A percentile compares a stretch with the other conserved stretches of the same genome.
Evolutionary conservation across 2,113 vertebrate genomes (phyloP).

Genomic region (Thunnus thynnus): DNA sequence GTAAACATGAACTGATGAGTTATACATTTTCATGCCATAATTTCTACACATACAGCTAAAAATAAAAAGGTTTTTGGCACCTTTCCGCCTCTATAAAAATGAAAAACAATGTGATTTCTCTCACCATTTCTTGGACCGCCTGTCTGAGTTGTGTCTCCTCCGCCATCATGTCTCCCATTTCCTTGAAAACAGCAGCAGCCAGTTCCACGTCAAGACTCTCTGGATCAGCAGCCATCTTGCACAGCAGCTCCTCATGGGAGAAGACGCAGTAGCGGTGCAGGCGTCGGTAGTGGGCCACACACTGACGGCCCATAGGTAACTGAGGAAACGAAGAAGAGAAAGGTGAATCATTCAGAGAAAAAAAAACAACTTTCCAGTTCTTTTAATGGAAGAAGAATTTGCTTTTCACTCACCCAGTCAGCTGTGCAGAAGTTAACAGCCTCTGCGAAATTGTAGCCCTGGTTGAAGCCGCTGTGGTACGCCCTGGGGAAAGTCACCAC

Average conservation of each 20-base stretch:
- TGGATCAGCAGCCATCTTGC: constrained; percentile 98
- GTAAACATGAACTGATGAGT: neutral
- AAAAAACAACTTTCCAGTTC: no score
- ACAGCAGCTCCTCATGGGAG: constrained; percentile 97
- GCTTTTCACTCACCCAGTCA: constrained; percentile 90
- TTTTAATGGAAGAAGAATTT: neutral
- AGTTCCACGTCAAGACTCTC: constrained; percentile 97
- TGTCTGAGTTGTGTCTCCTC: constrained; percentile 93
- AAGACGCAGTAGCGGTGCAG: constrained; percentile 97
- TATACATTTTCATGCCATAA: neutral
- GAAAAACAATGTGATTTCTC: constrained; percentile 6
- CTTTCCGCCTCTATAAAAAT: neutral
- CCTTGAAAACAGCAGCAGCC: constrained; percentile 94
- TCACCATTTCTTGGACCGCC: constrained; percentile 90
- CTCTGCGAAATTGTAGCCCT: constrained; percentile 99
- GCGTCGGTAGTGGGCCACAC: constrained; percentile 94
- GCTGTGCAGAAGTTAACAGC: constrained; percentile 99
- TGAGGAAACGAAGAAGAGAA: constrained; percentile 49
- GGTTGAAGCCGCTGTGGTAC: constrained; percentile 99
- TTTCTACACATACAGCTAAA: no score
- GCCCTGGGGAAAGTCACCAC: constrained; percentile 98
- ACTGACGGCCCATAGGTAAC: constrained; percentile 96
- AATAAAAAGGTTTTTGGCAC: neutral
- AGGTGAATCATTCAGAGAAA: neutral
- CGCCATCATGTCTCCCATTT: constrained; percentile 93